Base-by-base conservation (phyloP, 2,113 vertebrate species). In the Ardeotis arabs region DNA sequence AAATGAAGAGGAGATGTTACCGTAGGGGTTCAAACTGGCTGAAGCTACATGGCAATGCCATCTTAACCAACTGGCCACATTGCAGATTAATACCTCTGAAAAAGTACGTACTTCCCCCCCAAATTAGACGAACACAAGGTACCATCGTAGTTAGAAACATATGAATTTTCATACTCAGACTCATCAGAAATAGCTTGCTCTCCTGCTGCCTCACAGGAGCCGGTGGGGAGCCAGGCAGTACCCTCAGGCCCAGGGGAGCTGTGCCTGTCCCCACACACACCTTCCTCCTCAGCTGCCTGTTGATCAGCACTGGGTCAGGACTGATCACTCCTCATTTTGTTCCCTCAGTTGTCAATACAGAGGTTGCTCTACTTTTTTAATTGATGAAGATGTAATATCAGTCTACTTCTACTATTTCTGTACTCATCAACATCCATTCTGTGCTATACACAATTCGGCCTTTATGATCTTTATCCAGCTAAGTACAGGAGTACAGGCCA, bases 1-100 rank as follows among this genome's bases (percentile, higher is more conserved):
- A 97, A 90, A 93, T 64, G 59, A 93, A 88, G n/a, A 60, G 52
- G 63, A 94, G 73, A 86, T 41, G 66, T 77, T 77, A 56, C 93
- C 5, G 0, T 16, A 72, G 64, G 31, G 44, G 18, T 20, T 64
- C 1, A 31, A 68, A 37, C 29, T 31, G 35, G 8, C 31, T 58
- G 55, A 73, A 82, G 37, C 25, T 45, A 49, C 33, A 35, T 1
- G 6, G 37, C n/a, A 74, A 33, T 3, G 5, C 29, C 63, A 49
- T 53, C 55, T 93, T 85, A 70, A 78, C 19, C 84, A 70, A 27
- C 3, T 31, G 25, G 25, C 68, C 9, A 50, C 47, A 14, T 0
- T 29, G 64, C 69, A 89, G 56, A 63, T 33, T 44, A 63, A 75
- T 10, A 28, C 52, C 47, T 68, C 35, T 49, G 33, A 91, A 58